Evolutionary conservation across 2,113 vertebrate species (phyloP).

Genomic region (Sylvia atricapilla): DNA sequence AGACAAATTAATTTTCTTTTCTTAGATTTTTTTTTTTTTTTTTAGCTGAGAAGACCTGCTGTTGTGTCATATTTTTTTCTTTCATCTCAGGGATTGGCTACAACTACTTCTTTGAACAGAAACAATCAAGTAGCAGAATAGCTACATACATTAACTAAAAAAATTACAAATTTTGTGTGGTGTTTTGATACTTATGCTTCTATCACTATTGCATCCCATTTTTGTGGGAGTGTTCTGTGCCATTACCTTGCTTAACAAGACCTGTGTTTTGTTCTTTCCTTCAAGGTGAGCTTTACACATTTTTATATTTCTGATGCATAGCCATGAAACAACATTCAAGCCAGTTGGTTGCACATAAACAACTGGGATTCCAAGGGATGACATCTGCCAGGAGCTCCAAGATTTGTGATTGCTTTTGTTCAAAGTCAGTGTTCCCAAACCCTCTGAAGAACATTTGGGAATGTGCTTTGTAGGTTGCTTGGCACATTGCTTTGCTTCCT

Average conservation of each 20-base stretch:
- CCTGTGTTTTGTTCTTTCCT: background rate
- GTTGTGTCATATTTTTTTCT: fast-evolving
- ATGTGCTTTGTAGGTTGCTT: background rate
- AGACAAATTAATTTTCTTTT: background rate
- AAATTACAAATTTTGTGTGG: background rate
- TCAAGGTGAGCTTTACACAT: background rate
- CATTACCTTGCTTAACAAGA: background rate
- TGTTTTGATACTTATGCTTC: background rate
- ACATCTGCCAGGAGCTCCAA: background rate
- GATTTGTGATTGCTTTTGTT: background rate
- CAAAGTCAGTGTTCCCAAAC: background rate
- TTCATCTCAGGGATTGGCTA: background rate
- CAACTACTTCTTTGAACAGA: background rate
- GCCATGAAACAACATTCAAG: background rate
- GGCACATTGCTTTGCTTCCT: background rate
- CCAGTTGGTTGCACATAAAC: background rate
- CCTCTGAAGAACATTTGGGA: background rate
- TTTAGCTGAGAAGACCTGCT: background rate
- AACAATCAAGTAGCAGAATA: background rate
- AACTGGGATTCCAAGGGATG: background rate
- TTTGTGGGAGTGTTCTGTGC: background rate
- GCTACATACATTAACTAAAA: background rate
- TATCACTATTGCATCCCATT: background rate
- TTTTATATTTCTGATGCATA: background rate
- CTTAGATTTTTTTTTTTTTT: background rate